Base-by-base conservation (phyloP, 2,888 invertebrate species). In the Allacma fusca region DNA sequence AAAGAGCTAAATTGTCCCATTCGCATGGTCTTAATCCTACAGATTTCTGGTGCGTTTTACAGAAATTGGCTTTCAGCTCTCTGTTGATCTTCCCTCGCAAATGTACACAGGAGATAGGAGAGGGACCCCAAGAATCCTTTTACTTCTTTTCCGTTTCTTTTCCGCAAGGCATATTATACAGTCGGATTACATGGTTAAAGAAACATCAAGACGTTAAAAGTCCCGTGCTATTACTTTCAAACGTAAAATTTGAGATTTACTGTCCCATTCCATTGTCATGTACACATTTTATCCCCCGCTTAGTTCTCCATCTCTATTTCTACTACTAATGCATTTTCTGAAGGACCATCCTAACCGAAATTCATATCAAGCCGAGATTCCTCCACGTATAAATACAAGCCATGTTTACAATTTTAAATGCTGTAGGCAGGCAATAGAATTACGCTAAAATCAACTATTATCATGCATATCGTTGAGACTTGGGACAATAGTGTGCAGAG, bases 51-150 rank as follows among this genome's bases (percentile, higher is more conserved):
- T 65, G 13, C 28, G 13, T 28, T 65, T 65, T 65, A 65, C 65
- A 24, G 12, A 65, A 65, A 65, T 65, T 65, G 24, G 65, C 65
- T 65, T 65, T 24, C 29, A 65, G 28, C 65, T 62, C n/a, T 65
- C 24, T 65, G 50, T 50, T 50, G n/a, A 19, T 50, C 50, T 50
- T n/a, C 50, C 50, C 5, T 12, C 7, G 2, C 9, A 50, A 50
- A n/a, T 50, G 50, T 50, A n/a, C 9, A 50, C n/a, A 19, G 19
- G 9, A 13, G 4, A 19, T 13, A 19, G 50, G 50, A 50, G n/a
- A 9, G 34, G 9, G 34, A 5, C 16, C 4, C 7, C 9, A 16
- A 50, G 50, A 2, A n/a, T 50, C 23, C 2, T 57, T 21, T 7
- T 57, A 57, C 23, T 57, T 21, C 5, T 62, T 23, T 62, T 62